These are phyloP conservation scores for Aphidoletes aphidimyza DNA, from an alignment of 2,888 invertebrate species.

Conservation along the genomic window DNA sequence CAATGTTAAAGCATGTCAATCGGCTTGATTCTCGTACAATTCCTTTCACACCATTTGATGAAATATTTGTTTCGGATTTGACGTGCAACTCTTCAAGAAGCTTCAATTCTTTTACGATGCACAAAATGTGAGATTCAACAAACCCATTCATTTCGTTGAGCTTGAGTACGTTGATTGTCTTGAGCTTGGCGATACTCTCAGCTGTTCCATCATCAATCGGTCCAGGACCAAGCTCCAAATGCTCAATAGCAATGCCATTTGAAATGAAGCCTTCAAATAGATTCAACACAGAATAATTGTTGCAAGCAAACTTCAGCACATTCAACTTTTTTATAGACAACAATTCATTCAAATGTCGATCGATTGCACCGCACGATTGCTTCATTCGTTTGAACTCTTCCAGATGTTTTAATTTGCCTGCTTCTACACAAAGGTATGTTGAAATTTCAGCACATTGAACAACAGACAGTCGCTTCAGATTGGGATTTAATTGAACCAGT, in stretches of 20 bases:
- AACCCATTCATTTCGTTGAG: neutral
- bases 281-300: neutral
- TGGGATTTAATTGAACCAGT: neutral
- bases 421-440: neutral
- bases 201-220: neutral
- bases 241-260: neutral
- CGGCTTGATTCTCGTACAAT: neutral
- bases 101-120: neutral
- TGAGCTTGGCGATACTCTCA: neutral
- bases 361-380: neutral
- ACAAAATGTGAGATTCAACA: neutral
- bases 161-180: neutral
- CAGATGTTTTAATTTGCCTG: neutral
- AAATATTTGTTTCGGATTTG: neutral
- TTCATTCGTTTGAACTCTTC: neutral
- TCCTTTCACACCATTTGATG: neutral
- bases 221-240: neutral
- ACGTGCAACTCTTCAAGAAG: neutral
- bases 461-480: neutral
- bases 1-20: neutral
- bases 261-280: neutral
- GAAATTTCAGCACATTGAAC: neutral
- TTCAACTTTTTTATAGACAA: neutral
- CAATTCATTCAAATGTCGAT: conserved; percentile 6
- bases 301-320: neutral